Evolutionary conservation across 2,888 invertebrate genomes (phyloP).

Genomic region (Lepidonotus clava): DNA sequence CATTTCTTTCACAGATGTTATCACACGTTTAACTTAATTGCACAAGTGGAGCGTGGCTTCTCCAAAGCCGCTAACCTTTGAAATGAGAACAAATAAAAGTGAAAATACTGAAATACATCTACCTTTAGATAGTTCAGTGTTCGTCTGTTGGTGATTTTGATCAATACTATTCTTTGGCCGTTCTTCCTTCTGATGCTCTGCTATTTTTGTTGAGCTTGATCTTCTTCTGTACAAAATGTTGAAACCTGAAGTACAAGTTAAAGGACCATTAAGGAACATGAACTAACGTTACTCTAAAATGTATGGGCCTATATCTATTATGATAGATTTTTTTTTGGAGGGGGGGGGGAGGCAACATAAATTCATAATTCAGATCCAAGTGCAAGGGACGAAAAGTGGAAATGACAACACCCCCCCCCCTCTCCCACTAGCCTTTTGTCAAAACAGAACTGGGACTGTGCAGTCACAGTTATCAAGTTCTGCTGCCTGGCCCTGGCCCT

Average conservation of each 20-base stretch:
- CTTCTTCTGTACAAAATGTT: background rate
- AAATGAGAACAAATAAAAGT: background rate
- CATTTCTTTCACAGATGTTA: background rate
- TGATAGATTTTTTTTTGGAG: background rate
- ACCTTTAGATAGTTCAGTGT: slow-evolving; percentile 1
- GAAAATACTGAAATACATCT: background rate
- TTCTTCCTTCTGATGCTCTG: background rate
- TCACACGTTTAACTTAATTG: too few species aligned
- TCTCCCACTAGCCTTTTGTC: too few species aligned
- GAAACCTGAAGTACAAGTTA: slow-evolving; percentile 2
- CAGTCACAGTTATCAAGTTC: background rate
- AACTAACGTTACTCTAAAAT: background rate
- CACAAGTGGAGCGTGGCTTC: too few species aligned
- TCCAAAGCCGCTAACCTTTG: background rate
- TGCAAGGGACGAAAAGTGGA: background rate
- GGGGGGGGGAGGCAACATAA: background rate
- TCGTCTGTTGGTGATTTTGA: background rate
- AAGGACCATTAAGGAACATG: background rate
- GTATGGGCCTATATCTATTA: background rate
- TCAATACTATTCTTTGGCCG: background rate
- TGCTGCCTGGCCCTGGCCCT: too few species aligned
- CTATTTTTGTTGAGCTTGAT: slow-evolving; percentile 3
- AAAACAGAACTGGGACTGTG: too few species aligned
- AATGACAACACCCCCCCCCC: too few species aligned
- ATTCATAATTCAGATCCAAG: background rate